Evolutionary conservation across 2,888 invertebrate species (phyloP).

Genomic region (Caradrina kadenii): DNA sequence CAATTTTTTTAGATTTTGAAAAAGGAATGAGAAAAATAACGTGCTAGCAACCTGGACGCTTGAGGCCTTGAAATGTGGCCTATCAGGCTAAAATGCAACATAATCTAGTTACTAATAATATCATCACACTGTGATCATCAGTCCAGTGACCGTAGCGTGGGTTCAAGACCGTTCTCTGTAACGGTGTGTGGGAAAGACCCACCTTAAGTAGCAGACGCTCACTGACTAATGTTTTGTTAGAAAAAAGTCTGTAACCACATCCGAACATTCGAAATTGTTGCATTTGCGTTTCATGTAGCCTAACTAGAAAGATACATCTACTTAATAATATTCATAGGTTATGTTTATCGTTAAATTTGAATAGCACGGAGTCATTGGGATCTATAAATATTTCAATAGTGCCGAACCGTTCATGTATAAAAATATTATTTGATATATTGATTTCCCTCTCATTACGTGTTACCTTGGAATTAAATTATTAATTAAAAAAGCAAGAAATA

Average conservation of each 20-base stretch:
- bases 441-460: not conserved
- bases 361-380: not conserved
- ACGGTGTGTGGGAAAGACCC: conserved; percentile 52
- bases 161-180: conserved; percentile 37
- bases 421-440: not conserved
- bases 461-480: not conserved
- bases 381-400: not conserved
- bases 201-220: conserved; percentile 7
- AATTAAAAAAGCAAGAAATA: not conserved
- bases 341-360: not conserved
- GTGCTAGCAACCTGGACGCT: too few relatives aligned
- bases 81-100: not conserved
- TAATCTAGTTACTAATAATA: conserved; percentile 4
- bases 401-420: not conserved
- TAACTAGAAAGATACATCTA: not conserved
- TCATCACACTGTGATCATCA: conserved; percentile 35
- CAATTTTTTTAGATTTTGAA: not conserved
- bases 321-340: conserved; percentile 1
- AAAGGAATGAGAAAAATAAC: not conserved
- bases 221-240: conserved; percentile 26
- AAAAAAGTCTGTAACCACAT: conserved; percentile 25
- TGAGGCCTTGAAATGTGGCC: too few relatives aligned
- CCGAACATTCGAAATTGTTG: conserved; percentile 13
- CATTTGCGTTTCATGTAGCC: conserved; percentile 9
- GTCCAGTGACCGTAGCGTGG: conserved; percentile 39